phyloP scores from a whole-genome alignment of 2,113 vertebrate genomes.

The Campylomormyrus tamandua region DNA sequence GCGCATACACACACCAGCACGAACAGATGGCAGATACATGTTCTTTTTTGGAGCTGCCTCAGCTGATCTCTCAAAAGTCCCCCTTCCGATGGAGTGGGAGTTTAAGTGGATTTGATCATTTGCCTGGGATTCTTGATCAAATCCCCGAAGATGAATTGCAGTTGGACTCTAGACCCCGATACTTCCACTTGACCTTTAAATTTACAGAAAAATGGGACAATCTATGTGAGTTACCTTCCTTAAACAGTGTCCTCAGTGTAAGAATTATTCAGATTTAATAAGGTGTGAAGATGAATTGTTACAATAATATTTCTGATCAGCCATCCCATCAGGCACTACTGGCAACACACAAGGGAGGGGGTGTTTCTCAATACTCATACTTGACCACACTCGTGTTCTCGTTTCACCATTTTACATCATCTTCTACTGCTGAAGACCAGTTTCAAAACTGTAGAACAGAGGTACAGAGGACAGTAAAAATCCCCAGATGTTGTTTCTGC shows the following conservation, averaged over 20 bases:
- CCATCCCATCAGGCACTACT: background rate
- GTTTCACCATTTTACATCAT: background rate
- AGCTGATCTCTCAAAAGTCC: background rate
- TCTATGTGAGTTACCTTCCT: background rate
- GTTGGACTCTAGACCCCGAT: background rate
- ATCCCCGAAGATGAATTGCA: background rate
- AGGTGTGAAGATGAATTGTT: background rate
- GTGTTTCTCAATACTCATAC: background rate
- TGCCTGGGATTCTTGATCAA: background rate
- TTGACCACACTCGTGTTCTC: background rate
- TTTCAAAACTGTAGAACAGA: background rate
- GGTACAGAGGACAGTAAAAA: background rate
- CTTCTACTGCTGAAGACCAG: background rate
- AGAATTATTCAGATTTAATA: background rate
- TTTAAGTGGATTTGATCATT: background rate
- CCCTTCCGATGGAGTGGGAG: background rate
- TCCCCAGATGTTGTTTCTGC: background rate
- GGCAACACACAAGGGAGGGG: background rate
- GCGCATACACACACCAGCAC: background rate
- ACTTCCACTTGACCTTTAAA: background rate
- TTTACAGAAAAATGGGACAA: background rate
- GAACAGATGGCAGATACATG: background rate
- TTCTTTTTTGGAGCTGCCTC: background rate
- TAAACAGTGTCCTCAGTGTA: background rate
- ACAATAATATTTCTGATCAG: background rate